Evolutionary conservation across 2,113 vertebrate genomes (phyloP).

Genomic region (Neolamprologus falcicula): DNA sequence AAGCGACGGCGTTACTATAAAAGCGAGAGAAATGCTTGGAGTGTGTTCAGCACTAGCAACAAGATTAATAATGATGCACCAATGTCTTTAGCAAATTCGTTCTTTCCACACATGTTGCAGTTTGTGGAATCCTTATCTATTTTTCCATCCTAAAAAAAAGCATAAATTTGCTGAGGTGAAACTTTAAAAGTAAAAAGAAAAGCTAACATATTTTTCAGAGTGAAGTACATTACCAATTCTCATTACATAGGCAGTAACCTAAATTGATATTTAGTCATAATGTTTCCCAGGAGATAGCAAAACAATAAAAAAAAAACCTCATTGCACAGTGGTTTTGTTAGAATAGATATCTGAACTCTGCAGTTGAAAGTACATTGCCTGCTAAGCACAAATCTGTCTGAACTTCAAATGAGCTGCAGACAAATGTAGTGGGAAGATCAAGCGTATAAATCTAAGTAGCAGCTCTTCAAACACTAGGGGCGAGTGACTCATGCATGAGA

Average conservation of each 20-base stretch:
- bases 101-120: neutral
- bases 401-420: constrained; percentile 20
- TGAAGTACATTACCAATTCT: neutral
- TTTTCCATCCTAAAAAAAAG: neutral
- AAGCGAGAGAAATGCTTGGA: neutral
- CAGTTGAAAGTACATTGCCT: neutral
- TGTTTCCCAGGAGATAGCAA: neutral
- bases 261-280: neutral
- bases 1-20: neutral
- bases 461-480: constrained; percentile 8
- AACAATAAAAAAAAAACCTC: rapidly evolving
- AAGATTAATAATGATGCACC: neutral
- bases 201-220: neutral
- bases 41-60: neutral
- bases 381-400: constrained; percentile 5
- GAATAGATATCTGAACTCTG: neutral
- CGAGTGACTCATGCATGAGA: neutral
- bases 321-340: neutral
- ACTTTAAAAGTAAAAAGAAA: neutral
- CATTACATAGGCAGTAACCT: neutral
- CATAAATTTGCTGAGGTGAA: neutral
- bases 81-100: neutral
- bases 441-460: neutral
- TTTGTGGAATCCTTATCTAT: neutral
- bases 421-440: constrained; percentile 2